Evolutionary conservation across 2,888 invertebrate species (phyloP).

Genomic region (Yponomeuta plumbellus): DNA sequence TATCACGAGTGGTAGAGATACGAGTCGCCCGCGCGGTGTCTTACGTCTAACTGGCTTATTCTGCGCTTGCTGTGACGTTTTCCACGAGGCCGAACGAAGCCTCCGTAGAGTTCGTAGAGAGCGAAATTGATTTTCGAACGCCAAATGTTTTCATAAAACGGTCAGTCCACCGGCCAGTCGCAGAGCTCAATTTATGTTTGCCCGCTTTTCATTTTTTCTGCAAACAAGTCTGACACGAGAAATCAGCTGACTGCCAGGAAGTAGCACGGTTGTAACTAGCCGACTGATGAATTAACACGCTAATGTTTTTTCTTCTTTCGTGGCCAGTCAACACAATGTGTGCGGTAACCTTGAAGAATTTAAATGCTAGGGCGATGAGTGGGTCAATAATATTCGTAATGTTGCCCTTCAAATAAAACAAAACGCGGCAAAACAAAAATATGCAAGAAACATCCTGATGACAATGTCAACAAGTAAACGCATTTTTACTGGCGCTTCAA

Average conservation of each 20-base stretch:
- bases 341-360: neutral
- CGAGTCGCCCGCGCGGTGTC: constrained; percentile 50
- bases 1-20: constrained; percentile 27
- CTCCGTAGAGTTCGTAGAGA: constrained; percentile 43
- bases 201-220: constrained; percentile 37
- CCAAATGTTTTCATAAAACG: constrained; percentile 5
- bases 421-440: no score
- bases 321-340: neutral
- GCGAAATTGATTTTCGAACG: constrained; percentile 65
- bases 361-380: neutral
- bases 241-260: constrained; percentile 54
- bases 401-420: neutral
- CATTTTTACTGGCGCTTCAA: no score
- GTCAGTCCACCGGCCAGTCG: neutral
- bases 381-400: neutral
- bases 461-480: no score
- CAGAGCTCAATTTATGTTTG: constrained; percentile 36
- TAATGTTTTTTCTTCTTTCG: neutral
- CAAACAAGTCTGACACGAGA: constrained; percentile 60
- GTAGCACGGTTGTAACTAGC: constrained; percentile 34
- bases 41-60: constrained; percentile 65
- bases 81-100: constrained; percentile 21
- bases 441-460: no score
- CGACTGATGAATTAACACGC: neutral
- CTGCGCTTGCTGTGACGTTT: constrained; percentile 5